A percentile compares a stretch with the other conserved stretches of the same genome.
Conservation (phyloP, 2,113 vertebrate species). For the Tyrannus savana region DNA sequence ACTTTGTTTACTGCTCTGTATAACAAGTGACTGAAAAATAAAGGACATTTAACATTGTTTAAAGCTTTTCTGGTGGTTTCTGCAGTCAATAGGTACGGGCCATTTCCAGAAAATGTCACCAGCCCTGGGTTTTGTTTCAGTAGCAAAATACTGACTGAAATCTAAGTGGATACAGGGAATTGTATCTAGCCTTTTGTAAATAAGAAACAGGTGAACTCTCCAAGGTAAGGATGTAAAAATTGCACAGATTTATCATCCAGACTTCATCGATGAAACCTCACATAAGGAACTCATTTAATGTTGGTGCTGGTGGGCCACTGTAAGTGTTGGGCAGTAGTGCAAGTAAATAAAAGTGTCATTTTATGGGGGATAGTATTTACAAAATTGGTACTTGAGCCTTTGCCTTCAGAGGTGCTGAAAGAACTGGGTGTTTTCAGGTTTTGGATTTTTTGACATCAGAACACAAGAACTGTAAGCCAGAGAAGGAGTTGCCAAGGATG, state of each 20-base stretch:
- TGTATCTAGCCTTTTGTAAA: neutral
- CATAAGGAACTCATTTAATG: neutral
- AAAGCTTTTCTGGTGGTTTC: neutral
- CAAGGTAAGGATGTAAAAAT: neutral
- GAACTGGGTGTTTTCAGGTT: neutral
- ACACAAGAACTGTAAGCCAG: neutral
- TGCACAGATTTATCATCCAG: neutral
- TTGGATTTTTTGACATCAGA: neutral
- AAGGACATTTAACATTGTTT: neutral
- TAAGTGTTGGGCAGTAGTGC: neutral
- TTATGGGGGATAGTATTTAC: neutral
- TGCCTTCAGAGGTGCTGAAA: neutral
- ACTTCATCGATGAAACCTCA: neutral
- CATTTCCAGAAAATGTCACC: neutral
- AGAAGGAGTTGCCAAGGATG: neutral
- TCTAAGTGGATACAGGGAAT: neutral
- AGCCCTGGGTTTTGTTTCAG: neutral
- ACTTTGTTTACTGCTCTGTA: neutral
- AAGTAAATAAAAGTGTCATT: neutral
- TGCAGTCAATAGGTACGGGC: neutral
- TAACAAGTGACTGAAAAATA: conserved; percentile 25
- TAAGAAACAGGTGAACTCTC: neutral
- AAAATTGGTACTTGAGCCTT: neutral
- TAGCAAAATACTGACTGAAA: neutral
- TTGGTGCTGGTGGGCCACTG: neutral